Evolutionary conservation across 2,888 invertebrate species (phyloP).

Genomic region (Xestobium rufovillosum): DNA sequence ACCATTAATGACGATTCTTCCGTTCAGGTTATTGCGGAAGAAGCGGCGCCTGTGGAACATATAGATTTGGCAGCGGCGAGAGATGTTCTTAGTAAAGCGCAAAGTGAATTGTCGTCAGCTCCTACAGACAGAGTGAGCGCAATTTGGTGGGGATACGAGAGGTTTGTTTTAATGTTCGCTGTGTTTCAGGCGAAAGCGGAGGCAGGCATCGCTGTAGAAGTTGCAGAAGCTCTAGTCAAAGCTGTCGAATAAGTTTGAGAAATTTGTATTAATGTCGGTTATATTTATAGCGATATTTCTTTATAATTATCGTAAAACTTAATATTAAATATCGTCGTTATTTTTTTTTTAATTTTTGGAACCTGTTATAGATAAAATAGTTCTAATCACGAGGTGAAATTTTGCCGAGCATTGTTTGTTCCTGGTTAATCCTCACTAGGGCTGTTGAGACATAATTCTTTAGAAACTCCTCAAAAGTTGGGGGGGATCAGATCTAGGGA

Average conservation of each 20-base stretch:
- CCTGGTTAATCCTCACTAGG: too few species aligned
- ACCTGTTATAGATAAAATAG: too few species aligned
- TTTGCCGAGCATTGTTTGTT: too few species aligned
- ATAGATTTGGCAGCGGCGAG: slow-evolving; percentile 77
- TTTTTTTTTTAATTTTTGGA: too few species aligned
- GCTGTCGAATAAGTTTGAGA: slow-evolving; percentile 56
- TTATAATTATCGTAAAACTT: not conserved
- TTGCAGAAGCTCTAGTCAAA: slow-evolving; percentile 87
- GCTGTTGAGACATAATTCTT: too few species aligned
- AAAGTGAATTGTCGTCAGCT: slow-evolving; percentile 74
- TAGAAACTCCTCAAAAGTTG: too few species aligned
- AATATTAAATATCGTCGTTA: too few species aligned
- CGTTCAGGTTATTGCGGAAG: slow-evolving; percentile 93
- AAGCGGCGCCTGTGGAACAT: slow-evolving; percentile 80
- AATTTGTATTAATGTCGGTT: slow-evolving; percentile 4
- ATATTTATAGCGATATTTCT: not conserved
- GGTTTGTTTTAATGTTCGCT: slow-evolving; percentile 6
- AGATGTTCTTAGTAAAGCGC: slow-evolving; percentile 77
- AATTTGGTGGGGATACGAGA: slow-evolving; percentile 4
- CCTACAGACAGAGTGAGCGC: slow-evolving; percentile 61
- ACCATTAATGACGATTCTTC: slow-evolving; percentile 95
- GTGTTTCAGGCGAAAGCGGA: slow-evolving; percentile 69
- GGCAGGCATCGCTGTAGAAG: slow-evolving; percentile 89
- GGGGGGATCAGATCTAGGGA: too few species aligned
- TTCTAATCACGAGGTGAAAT: too few species aligned